Evolutionary conservation across 2,797 vertebrate genomes (phyloP), one percentile per base, ranked within the genome.

Genomic region (Percopsis omiscomaycus): DNA sequence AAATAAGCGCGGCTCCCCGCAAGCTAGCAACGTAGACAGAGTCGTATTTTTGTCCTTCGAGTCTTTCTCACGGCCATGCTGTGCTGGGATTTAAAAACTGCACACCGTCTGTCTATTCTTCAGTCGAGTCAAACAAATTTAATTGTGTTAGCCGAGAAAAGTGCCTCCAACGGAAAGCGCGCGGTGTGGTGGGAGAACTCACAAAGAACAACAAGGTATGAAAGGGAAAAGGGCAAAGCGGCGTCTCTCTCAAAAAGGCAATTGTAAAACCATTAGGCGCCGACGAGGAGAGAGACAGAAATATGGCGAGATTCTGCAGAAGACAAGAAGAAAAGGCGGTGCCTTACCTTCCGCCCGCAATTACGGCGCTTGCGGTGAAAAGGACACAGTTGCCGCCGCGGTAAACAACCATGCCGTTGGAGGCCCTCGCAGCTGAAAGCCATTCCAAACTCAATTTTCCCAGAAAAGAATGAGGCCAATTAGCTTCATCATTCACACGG

Each of bases 261-360:
- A 83, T 86, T 77, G 84, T 75, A 69, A 78, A 86, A 68, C 80
- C 86, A 91, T 91, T 90, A 87, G 71, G 71, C 71, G 57, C 56
- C 79, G 71, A 80, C 66, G 74, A 75, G 66, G 68, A 72, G 62
- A 79, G 71, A 60, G 22, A 67, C 42, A 62, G 61, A 45, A 59
- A 27, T 9, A 63, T 45, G 6, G 60, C 61, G 56, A 69, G 77
- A 79, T 68, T 79, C 22, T 66, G 52, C 10, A 55, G 50, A 65
- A 58, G 58, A 58, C 57, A 55, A 80, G 71, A 86, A 83, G 68
- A 83, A 85, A 85, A 73, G 79, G 75, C 76, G 53, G 30, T 47
- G 66, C 37, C 37, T 55, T 61, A 68, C 71, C 72, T 88, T 86
- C 87, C 80, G 80, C 74, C 79, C 76, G 69, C 75, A 77, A 73